Base-by-base conservation (phyloP, 1,140 invertebrate genomes). In the Rhyzopertha dominica region DNA sequence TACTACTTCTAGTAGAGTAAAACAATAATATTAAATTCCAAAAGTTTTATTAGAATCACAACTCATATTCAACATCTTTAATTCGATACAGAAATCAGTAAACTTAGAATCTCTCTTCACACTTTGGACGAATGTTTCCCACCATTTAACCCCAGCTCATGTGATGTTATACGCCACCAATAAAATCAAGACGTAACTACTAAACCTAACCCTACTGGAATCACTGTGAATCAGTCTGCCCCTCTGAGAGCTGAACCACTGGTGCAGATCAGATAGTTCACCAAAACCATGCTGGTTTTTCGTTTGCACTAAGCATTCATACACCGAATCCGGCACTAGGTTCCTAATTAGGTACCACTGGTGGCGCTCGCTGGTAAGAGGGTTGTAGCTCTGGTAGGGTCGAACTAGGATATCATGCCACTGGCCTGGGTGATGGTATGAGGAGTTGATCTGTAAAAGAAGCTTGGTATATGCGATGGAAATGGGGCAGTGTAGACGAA, bases 241-340 rank as follows among this genome's bases (percentile, higher is more conserved):
- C 23, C 47, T 57, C 22, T 53, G 56, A 1, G 60, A 61, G 1
- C 59, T 64, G 32, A 58, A 66, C 63, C 64, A 68, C 29, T 66
- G 64, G 36, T 64, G 64, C 4, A 65, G 20, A 35, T 65, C 62
- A 4, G 62, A 65, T n/a, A 79, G 68, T 60, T 78, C 77, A 43
- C 76, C 78, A 73, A 77, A 81, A 23, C 80, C 80, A 47, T 81
- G 80, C 56, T 75, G 73, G 49, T 81, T 82, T 63, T 76, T 79
- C n/a, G 78, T 75, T 54, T 79, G 76, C 5, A 81, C 74, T 35
- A 79, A 71, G 17, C 77, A 78, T 56, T 81, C 79, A 58, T 80
- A 82, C 2, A 74, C 73, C 2, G 76, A 76, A 49, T 76, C 77
- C 2, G 75, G 66, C 24, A 78, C 71, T 35, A 81, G 61, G 36